Evolutionary conservation across 1,140 invertebrate species (phyloP).

Genomic region (Thalassaphorura encarpata): DNA sequence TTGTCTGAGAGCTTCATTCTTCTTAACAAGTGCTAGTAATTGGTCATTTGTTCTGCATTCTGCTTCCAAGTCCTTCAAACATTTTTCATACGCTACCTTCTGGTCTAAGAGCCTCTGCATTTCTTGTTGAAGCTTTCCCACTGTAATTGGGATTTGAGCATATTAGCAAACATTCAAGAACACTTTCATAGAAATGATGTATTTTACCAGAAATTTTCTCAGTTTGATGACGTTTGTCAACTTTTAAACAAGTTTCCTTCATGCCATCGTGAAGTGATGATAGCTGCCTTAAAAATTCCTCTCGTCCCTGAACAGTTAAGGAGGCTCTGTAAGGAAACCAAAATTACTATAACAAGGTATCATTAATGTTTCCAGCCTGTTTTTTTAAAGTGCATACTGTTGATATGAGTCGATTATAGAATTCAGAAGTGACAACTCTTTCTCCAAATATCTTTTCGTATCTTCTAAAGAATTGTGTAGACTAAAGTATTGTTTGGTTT

Average conservation of each 20-base stretch:
- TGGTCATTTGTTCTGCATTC: slow-evolving; percentile 28
- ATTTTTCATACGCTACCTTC: slow-evolving; percentile 32
- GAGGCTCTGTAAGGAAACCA: slow-evolving; percentile 15
- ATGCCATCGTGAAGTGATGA: slow-evolving; percentile 22
- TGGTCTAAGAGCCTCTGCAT: slow-evolving; percentile 25
- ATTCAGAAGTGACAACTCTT: slow-evolving; percentile 82
- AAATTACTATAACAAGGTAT: not conserved
- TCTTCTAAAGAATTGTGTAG: slow-evolving; percentile 94
- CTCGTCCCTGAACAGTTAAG: slow-evolving; percentile 12
- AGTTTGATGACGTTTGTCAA: slow-evolving; percentile 21
- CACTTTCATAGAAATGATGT: not conserved
- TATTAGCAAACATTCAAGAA: not conserved
- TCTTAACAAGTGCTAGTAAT: slow-evolving; percentile 22
- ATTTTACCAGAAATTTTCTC: slow-evolving; percentile 24
- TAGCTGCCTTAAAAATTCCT: slow-evolving; percentile 26
- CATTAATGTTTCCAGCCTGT: not conserved
- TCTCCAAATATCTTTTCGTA: slow-evolving; percentile 78
- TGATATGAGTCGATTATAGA: slow-evolving; percentile 89
- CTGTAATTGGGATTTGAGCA: slow-evolving; percentile 21
- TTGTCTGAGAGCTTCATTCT: slow-evolving; percentile 8
- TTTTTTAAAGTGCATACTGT: slow-evolving; percentile 53
- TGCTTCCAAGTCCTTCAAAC: slow-evolving; percentile 25
- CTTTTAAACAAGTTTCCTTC: slow-evolving; percentile 28
- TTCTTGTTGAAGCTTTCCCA: slow-evolving; percentile 25
- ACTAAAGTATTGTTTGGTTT: slow-evolving; percentile 95